Percentiles rank a stretch among this genome's conserved stretches.
These are phyloP conservation scores for Idaea dimidiata DNA, from an alignment of 2,888 invertebrate genomes.

Conservation along the genomic window DNA sequence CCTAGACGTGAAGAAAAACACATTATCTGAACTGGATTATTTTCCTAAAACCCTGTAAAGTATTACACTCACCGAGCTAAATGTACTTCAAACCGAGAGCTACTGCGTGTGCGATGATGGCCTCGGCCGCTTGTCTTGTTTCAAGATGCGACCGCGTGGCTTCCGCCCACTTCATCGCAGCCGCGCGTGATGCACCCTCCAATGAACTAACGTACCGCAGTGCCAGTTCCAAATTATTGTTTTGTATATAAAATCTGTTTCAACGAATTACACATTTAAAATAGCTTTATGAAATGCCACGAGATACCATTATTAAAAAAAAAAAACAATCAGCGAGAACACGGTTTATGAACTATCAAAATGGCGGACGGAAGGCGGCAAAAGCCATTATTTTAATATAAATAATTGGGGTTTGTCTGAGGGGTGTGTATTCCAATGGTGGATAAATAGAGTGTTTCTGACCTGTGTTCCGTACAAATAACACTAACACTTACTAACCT, in stretches of 20 bases:
- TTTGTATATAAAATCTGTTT: constrained; percentile 90
- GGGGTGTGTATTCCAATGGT: no score
- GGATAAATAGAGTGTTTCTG: no score
- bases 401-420: no score
- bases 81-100: constrained; percentile 83
- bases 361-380: not conserved
- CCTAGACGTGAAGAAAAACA: no score
- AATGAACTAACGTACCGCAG: constrained; percentile 93
- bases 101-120: constrained; percentile 93
- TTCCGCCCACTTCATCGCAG: constrained; percentile 91
- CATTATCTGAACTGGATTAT: no score
- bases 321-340: not conserved
- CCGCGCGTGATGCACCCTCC: constrained; percentile 91
- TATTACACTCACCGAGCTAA: constrained; percentile 20
- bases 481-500: no score
- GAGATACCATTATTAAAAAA: constrained; percentile 7
- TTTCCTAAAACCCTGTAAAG: not conserved
- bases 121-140: constrained; percentile 94
- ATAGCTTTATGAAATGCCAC: not conserved
- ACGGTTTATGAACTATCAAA: not conserved
- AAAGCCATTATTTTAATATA: not conserved
- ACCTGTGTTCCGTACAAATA: no score
- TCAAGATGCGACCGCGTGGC: constrained; percentile 92
- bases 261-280: not conserved
- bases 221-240: constrained; percentile 92